Base-by-base conservation (phyloP, 2,888 invertebrate species). In the Celastrina argiolus region DNA sequence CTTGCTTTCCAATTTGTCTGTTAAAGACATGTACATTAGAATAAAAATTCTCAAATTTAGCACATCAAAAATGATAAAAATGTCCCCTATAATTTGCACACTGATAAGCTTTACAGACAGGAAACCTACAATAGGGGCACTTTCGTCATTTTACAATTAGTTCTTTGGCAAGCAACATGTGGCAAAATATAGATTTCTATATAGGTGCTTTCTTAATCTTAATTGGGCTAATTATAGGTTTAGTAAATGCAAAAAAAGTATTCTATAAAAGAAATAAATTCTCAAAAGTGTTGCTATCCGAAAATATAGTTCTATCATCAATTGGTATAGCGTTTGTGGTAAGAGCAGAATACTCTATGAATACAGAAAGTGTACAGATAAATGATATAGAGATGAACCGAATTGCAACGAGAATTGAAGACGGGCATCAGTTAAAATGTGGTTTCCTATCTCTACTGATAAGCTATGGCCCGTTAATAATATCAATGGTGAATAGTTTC, bases 401-500 rank as follows among this genome's bases (percentile, higher is more conserved):
- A 71, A 78, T 82, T 42, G 68, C 72, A 3, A 74, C 73, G 14
- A 67, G 75, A 16, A 65, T 69, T 22, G 70, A 39, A 2, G 71
- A 73, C 36, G 72, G 69, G 42, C 74, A 71, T 65, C 71, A 73
- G 65, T 10, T 67, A 26, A 71, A 78, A 28, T 91, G 91, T 69
- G 81, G 79, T 42, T 84, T 83, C 67, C 68, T 75, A 63, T 75
- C 81, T 42, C 72, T 85, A 12, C 70, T 91, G 16, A 75, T 85
- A 71, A 82, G 83, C 56, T 91, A 87, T 18, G 88, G 89, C 51
- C 90, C 90, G 1, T 69, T 87, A 16, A 79, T 89, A 28, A 75
- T 87, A 34, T 85, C 91, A 4, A 73, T 89, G 56, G 86, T 89
- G 0, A 91, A 91, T 70, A 90, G 89, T 70, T 91, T 91, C 70